Base-by-base conservation (phyloP, 2,888 invertebrate species). In the Agriopis leucophaearia region DNA sequence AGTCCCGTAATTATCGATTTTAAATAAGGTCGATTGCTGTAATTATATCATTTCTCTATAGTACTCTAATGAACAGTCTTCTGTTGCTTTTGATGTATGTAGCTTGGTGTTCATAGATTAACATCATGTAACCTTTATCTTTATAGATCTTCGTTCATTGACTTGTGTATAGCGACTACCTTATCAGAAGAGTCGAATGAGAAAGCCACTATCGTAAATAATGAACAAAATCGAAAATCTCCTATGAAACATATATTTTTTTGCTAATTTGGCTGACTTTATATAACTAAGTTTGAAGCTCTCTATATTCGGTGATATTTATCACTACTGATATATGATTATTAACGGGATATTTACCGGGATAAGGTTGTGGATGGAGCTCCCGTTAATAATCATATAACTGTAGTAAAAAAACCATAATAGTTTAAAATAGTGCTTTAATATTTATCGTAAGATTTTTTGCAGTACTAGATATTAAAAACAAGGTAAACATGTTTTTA, bases 1-100 rank as follows among this genome's bases (percentile, higher is more conserved):
- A 60, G 52, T 59, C 27, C 69, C 62, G 56, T 72, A 72, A 72
- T 74, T 74, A 74, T 70, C 57, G 66, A 62, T 64, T 69, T 59
- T 51, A 56, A 15, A 63, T 58, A 47, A 54, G 45, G 47, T 58
- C 48, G 38, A 55, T 51, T 40, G 51, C 50, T 69, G 13, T 64
- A 69, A 69, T 64, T 69, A 69, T 56, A 44, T 13, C 10, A 58
- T 67, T 67, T 44, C 36, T 54, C 52, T 58, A 52, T 62, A 52
- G 57, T 47, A 35, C 57, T n/a, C 55, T 69, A 69, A 64, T 69
- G 60, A 64, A 45, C 48, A 42, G 55, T 60, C 48, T 60, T 60
- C 38, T 47, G 18, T 44, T 45, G 16, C 18, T 9, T 62, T 67
- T 62, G 66, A 66, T 62, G 51, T 66, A 66, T 62, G 66, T 12